Conservation (phyloP, 2,888 invertebrate species). For the Homarus gammarus region DNA sequence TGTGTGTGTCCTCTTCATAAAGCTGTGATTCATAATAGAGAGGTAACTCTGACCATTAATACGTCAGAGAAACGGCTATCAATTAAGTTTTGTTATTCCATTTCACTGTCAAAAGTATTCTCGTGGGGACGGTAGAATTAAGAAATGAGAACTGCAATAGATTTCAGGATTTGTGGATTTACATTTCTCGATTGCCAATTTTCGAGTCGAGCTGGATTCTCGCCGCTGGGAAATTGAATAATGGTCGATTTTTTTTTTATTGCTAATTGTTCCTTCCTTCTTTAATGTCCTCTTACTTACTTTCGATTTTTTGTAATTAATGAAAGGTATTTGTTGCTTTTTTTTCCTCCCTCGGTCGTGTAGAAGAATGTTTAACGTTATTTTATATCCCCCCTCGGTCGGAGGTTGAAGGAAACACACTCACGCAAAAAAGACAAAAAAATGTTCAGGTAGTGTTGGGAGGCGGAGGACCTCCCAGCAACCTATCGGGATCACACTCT, state of each 20-base stretch:
- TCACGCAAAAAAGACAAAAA: too few relatives aligned
- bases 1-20: too few relatives aligned
- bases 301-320: too few relatives aligned
- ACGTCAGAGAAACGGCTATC: neutral
- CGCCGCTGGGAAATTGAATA: slow-evolving; percentile 6
- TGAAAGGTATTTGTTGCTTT: too few relatives aligned
- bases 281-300: neutral
- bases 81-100: neutral
- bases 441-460: too few relatives aligned
- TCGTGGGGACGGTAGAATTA: neutral
- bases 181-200: slow-evolving; percentile 35
- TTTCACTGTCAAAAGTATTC: neutral
- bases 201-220: neutral
- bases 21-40: neutral
- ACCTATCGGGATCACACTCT: neutral
- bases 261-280: neutral
- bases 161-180: slow-evolving; percentile 28
- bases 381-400: too few relatives aligned
- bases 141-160: slow-evolving; percentile 5
- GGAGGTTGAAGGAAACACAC: too few relatives aligned
- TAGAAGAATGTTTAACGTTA: too few relatives aligned
- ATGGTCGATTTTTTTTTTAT: neutral
- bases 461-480: neutral
- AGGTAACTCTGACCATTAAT: neutral
- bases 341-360: too few relatives aligned